Base-by-base conservation (phyloP, 2,888 invertebrate species). In the Drosophila imparisetae region DNA sequence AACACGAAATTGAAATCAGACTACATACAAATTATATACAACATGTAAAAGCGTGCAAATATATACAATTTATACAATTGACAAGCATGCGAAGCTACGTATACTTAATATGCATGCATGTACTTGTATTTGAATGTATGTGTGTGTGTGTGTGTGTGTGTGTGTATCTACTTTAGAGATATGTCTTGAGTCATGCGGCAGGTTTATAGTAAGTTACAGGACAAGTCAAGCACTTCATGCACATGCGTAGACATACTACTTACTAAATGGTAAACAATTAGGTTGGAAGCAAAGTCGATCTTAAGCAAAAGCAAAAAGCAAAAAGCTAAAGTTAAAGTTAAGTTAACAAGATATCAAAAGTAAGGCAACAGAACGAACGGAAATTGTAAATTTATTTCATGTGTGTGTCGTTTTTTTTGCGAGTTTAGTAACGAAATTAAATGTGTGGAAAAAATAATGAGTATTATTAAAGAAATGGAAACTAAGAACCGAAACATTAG, bases 291-390 rank as follows among this genome's bases (percentile, higher is more conserved):
- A 58, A 76, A 76, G 57, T 66, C 36, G 29, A 55, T 62, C 13
- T 53, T 57, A 78, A 80, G 78, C 78, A 78, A 78, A 80, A 80
- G 78, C 78, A 78, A 78, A 78, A 79, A 29, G 75, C 75, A 78
- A 78, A 78, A 76, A 63, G 75, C 72, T n/a, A n/a, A n/a, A n/a
- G n/a, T n/a, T n/a, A n/a, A 72, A 68, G 66, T 64, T 67, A 57
- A 45, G 45, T 45, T 45, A 55, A 48, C 32, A 40, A 50, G 29
- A 13, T 59, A 59, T 73, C 61, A 63, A 63, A 45, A 63, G 45
- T 36, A 72, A 72, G 61, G 63, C 76, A 72, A 60, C 63, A 32
- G 65, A 75, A 24, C 45, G 45, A 45, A 45, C 45, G 50, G 38
- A 30, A 52, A 74, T 38, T 78, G 53, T 66, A 38, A 66, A 54